Evolutionary conservation across 2,113 vertebrate genomes (phyloP).

Genomic region (Indri indri): DNA sequence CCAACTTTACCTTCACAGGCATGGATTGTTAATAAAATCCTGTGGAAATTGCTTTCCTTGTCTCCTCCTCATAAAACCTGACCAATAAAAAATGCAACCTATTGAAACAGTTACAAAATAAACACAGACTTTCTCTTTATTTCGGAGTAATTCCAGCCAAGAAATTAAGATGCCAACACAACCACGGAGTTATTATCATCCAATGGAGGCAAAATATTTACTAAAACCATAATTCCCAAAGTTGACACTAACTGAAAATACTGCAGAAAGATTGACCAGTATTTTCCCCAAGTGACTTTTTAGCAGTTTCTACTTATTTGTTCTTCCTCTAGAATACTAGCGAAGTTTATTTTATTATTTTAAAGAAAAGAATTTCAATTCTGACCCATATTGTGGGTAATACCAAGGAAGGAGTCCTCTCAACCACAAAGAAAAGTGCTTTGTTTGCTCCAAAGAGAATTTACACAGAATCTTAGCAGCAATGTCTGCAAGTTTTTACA

Average conservation of each 20-base stretch:
- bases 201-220: background rate
- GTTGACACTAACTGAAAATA: constrained; percentile 16
- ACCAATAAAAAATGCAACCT: constrained; percentile 32
- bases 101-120: constrained; percentile 58
- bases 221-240: background rate
- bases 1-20: constrained; percentile 28
- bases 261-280: background rate
- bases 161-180: constrained; percentile 51
- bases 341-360: constrained; percentile 34
- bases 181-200: constrained; percentile 2
- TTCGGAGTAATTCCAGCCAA: constrained; percentile 34
- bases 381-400: background rate
- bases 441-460: constrained; percentile 23
- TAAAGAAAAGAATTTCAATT: constrained; percentile 1
- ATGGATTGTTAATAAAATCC: background rate
- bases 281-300: constrained; percentile 23
- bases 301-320: background rate
- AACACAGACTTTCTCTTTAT: constrained; percentile 31
- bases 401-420: background rate
- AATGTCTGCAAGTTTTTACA: background rate
- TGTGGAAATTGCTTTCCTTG: constrained; percentile 4
- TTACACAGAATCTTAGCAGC: background rate
- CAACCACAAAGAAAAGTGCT: constrained; percentile 25
- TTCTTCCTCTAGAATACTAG: background rate
- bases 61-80: background rate